Base-by-base conservation (phyloP, 2,797 vertebrate genomes). In the Hirundo rustica region DNA sequence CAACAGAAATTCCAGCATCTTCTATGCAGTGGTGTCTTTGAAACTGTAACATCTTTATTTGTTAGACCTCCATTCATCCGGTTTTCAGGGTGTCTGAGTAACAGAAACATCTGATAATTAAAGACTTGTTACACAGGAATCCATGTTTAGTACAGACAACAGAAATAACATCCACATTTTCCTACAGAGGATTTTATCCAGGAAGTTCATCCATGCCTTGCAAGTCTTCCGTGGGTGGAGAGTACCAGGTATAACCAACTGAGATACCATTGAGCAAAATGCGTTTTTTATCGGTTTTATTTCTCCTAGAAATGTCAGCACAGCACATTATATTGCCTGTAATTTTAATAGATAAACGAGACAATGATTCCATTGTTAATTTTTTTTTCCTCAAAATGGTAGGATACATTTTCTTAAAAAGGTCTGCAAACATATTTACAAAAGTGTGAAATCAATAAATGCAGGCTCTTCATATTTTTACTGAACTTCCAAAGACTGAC, bases 361-460 rank as follows among this genome's bases (percentile, higher is more conserved):
- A 93, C 95, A 89, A 93, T 73, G 51, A 90, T 82, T 95, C 82
- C 86, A 89, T 70, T 92, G 89, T 80, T 83, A 1, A n/a, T 25
- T 81, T 78, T 87, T 30, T 36, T 89, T 78, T 73, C 36, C 89
- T 80, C 68, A 93, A 97, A 96, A 95, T 85, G 92, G 83, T 96
- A 92, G 95, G 94, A 86, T 93, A 94, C 89, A 93, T 92, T 94
- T 96, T 90, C 88, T 95, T 96, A 89, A 95, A 96, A 96, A 95
- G 66, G 62, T 88, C 92, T 95, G 89, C 80, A 96, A 95, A 96
- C 84, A 95, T 94, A 94, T 93, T 94, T 93, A 96, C 92, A 96
- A 95, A 96, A 94, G 88, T 77, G 83, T 92, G 93, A 91, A 92
- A 84, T 80, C 89, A 93, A 84, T 80, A 91, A 95, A 93, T 62